These are phyloP conservation scores for Enteromius afrohamiltoni DNA, from an alignment of 2,797 vertebrate species.

Conservation along the genomic window DNA sequence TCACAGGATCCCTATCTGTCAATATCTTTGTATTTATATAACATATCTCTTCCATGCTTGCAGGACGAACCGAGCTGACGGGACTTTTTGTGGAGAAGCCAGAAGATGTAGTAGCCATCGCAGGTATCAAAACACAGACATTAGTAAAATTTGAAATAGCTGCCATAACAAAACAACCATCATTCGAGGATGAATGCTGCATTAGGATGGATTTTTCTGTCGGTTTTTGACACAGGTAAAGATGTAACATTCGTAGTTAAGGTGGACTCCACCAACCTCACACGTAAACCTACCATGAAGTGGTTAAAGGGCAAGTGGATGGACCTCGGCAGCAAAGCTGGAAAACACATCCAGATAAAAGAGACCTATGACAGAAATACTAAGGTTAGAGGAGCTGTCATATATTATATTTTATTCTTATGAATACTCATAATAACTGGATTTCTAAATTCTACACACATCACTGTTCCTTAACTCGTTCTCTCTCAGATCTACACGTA, in stretches of 20 bases:
- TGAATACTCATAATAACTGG: not conserved
- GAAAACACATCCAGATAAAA: conserved; percentile 85
- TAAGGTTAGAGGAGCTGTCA: conserved; percentile 72
- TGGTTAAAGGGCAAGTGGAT: conserved; percentile 95
- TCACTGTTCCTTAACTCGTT: conserved; percentile 8
- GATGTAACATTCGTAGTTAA: conserved; percentile 71
- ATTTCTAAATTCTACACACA: not conserved
- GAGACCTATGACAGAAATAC: conserved; percentile 84
- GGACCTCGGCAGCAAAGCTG: conserved; percentile 87
- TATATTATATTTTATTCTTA: too few relatives aligned
- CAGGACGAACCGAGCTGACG: conserved; percentile 66
- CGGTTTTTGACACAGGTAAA: conserved; percentile 62
- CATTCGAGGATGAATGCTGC: not conserved
- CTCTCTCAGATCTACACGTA: conserved; percentile 80
- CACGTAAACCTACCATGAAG: conserved; percentile 80
- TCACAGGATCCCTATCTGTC: not conserved
- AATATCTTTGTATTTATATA: not conserved
- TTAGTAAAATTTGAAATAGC: not conserved
- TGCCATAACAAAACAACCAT: not conserved
- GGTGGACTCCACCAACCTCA: conserved; percentile 78
- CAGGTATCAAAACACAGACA: conserved; percentile 64
- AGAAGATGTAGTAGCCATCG: conserved; percentile 31
- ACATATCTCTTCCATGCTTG: conserved; percentile 33
- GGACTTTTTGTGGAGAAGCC: conserved; percentile 78
- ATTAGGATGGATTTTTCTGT: not conserved